A percentile compares a stretch with the other conserved stretches of the same genome.
These are phyloP conservation scores for Mantis religiosa DNA, from an alignment of 2,888 invertebrate species.

Conservation along the genomic window DNA sequence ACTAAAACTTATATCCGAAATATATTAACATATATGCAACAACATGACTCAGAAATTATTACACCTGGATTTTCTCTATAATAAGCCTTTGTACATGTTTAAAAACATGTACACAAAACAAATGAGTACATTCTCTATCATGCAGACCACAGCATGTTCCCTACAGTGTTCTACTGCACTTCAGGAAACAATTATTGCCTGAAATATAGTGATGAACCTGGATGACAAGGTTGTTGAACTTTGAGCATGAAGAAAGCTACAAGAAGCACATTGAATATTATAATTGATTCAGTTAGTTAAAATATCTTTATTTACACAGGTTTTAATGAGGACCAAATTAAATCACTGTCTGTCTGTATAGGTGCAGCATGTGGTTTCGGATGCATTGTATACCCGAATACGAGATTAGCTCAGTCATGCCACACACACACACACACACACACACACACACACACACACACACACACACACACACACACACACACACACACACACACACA, in stretches of 20 bases:
- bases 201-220: too few species aligned
- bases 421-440: background rate
- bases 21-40: too few species aligned
- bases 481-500: background rate
- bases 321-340: background rate
- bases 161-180: too few species aligned
- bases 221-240: too few species aligned
- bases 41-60: too few species aligned
- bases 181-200: too few species aligned
- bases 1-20: too few species aligned
- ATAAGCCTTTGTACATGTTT: too few species aligned
- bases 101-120: too few species aligned
- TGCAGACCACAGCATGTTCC: too few species aligned
- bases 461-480: background rate
- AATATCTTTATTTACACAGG: background rate
- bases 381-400: background rate
- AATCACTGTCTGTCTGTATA: background rate
- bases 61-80: too few species aligned
- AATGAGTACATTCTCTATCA: too few species aligned
- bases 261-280: background rate
- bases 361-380: background rate
- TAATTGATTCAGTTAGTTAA: background rate
- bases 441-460: background rate
- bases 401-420: background rate
- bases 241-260: background rate